Evolutionary conservation across 2,797 vertebrate genomes (phyloP), one percentile per base, ranked within the genome.

Genomic region (Coregonus sp.): DNA sequence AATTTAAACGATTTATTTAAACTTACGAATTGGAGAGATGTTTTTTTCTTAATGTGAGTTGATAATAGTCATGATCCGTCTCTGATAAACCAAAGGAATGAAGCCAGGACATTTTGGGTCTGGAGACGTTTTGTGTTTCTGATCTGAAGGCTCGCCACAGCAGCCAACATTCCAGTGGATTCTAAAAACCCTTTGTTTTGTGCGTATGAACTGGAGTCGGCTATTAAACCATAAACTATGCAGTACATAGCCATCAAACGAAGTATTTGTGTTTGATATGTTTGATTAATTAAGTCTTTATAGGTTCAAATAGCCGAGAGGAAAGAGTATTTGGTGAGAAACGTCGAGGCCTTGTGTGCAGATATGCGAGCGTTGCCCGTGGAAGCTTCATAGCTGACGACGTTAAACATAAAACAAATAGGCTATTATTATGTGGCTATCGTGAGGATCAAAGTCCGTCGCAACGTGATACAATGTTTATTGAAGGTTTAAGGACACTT

Each of bases 121-220:
- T 61, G 9, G 59, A 82, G 82, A 83, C 82, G 82, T 90, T 86
- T 90, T 78, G 85, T 80, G 79, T 61, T n/a, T 20, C n/a, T 61
- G 20, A 74, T 77, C 52, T 72, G 59, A 77, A 78, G 72, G 84
- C 85, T 88, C 83, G 83, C 85, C 76, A 81, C 82, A 83, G 84
- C 82, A 82, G 87, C 86, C 89, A 87, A 91, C 92, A 93, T 93
- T 93, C 92, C 92, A 91, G 90, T 87, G 90, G 92, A 91, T 89
- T 90, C 87, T 82, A 82, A 88, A 61, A 88, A 85, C 68, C 91
- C 90, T 93, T 93, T 93, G 92, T 93, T 91, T 91, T 91, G 90
- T 90, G 86, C 89, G 91, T 89, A 90, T 88, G 88, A 87, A 85
- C 87, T 31, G 87, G 88, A 87, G 86, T 82, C 84, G 87, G 86